Evolutionary conservation across 2,888 invertebrate species (phyloP).

Genomic region (Adelphocoris suturalis): DNA sequence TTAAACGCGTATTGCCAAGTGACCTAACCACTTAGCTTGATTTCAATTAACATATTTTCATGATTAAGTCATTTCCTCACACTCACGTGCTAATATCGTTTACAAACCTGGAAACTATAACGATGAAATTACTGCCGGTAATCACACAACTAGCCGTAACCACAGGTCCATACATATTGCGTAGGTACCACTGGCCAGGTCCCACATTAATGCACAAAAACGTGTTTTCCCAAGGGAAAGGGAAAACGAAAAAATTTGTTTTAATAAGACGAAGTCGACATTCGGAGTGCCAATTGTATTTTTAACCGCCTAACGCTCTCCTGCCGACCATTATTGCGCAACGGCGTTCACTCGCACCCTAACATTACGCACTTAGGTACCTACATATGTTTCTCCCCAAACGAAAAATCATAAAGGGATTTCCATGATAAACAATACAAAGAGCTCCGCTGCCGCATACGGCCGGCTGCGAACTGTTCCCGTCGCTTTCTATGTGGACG

Average conservation of each 20-base stretch:
- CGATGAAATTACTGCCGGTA: background rate
- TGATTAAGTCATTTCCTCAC: too few relatives aligned
- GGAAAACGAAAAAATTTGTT: constrained; percentile 4
- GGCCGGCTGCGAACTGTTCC: constrained; percentile 19
- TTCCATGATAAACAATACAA: background rate
- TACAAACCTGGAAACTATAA: background rate
- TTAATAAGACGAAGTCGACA: background rate
- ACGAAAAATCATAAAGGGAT: background rate
- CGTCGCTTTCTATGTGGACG: constrained; percentile 25
- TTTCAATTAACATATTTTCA: too few relatives aligned
- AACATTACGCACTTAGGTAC: constrained; percentile 19
- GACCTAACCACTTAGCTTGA: too few relatives aligned
- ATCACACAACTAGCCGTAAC: background rate
- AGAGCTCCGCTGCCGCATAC: background rate
- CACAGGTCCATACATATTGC: background rate
- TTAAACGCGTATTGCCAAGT: too few relatives aligned
- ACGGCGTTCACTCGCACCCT: background rate
- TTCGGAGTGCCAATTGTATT: background rate
- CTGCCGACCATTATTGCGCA: background rate
- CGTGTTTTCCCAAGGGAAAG: background rate
- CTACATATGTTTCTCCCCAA: background rate
- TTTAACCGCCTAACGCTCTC: background rate
- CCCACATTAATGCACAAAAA: background rate
- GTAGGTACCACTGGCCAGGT: background rate
- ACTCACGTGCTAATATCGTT: too few relatives aligned